A percentile compares a stretch with the other conserved stretches of the same genome.
Evolutionary conservation across 2,888 invertebrate genomes (phyloP).

Genomic region (Drosophila niveifrons): DNA sequence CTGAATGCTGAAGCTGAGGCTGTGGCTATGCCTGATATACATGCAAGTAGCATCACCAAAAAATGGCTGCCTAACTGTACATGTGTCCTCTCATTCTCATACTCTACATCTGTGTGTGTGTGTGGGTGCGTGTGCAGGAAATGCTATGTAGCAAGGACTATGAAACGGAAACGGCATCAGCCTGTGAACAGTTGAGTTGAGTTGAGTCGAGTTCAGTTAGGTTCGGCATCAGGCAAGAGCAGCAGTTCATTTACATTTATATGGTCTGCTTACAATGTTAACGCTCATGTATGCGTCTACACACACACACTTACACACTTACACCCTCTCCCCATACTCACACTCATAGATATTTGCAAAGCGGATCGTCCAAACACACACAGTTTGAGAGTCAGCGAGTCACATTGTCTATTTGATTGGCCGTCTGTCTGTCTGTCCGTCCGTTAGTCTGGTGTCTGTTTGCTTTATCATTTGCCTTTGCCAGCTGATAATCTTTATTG

Average conservation of each 20-base stretch:
- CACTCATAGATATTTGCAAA: not conserved
- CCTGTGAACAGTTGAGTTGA: conserved; percentile 61
- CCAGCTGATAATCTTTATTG: conserved; percentile 81
- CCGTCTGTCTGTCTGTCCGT: conserved; percentile 7
- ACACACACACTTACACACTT: conserved; percentile 16
- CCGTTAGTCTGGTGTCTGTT: conserved; percentile 43
- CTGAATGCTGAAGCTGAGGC: conserved; percentile 5
- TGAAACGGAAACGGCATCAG: conserved; percentile 81
- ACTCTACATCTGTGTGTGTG: conserved; percentile 25
- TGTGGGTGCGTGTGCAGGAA: conserved; percentile 57
- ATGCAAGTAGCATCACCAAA: conserved; percentile 74
- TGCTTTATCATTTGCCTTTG: conserved; percentile 72
- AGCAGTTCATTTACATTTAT: conserved; percentile 80
- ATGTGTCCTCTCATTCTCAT: not conserved
- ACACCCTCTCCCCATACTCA: conserved; percentile 7
- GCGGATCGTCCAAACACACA: conserved; percentile 6
- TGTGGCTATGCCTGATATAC: conserved; percentile 45
- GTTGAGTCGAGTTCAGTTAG: conserved; percentile 50
- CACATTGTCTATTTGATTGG: conserved; percentile 71
- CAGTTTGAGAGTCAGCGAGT: conserved; percentile 72
- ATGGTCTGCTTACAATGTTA: conserved; percentile 82
- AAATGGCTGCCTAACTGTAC: conserved; percentile 73
- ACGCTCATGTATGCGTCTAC: conserved; percentile 72
- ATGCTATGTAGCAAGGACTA: conserved; percentile 75
- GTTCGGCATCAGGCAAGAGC: conserved; percentile 49